Percentiles rank a stretch among this genome's conserved stretches.
Conservation (phyloP, 2,888 invertebrate genomes). For the Dryobota labecula region DNA sequence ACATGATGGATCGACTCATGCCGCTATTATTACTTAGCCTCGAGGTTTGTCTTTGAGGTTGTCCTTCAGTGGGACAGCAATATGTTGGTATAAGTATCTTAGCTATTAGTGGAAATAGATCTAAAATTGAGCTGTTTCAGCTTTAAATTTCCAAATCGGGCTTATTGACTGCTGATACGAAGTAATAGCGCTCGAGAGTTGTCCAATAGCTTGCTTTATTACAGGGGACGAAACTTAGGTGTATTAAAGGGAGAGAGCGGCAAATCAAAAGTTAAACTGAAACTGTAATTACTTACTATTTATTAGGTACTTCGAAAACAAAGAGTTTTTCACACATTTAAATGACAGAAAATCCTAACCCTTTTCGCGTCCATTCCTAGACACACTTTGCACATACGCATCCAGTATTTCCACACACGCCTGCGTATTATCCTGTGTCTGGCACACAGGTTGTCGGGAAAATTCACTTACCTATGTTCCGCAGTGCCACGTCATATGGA, state of each 20-base stretch:
- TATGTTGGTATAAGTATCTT: neutral
- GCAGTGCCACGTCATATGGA: slow-evolving; percentile 43
- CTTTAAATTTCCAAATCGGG: neutral
- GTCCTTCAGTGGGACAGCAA: too few relatives aligned
- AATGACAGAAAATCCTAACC: neutral
- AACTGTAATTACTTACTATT: neutral
- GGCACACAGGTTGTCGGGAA: slow-evolving; percentile 64
- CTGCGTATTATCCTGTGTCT: slow-evolving; percentile 65
- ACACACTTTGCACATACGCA: slow-evolving; percentile 22
- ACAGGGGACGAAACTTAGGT: neutral
- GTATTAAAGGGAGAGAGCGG: too few relatives aligned
- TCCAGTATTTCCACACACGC: slow-evolving; percentile 58
- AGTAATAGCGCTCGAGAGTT: neutral
- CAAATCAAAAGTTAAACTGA: neutral
- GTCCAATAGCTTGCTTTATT: neutral
- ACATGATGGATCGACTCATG: too few relatives aligned
- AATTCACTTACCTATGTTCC: slow-evolving; percentile 68
- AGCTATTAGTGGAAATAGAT: neutral
- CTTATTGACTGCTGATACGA: neutral
- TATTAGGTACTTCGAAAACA: neutral
- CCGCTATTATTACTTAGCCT: too few relatives aligned
- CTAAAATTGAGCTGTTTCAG: neutral
- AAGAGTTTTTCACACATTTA: neutral
- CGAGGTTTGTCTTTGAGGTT: too few relatives aligned
- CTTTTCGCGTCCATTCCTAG: neutral